These are phyloP conservation scores for Prosapia bicincta DNA, from an alignment of 2,888 invertebrate species.

Conservation along the genomic window DNA sequence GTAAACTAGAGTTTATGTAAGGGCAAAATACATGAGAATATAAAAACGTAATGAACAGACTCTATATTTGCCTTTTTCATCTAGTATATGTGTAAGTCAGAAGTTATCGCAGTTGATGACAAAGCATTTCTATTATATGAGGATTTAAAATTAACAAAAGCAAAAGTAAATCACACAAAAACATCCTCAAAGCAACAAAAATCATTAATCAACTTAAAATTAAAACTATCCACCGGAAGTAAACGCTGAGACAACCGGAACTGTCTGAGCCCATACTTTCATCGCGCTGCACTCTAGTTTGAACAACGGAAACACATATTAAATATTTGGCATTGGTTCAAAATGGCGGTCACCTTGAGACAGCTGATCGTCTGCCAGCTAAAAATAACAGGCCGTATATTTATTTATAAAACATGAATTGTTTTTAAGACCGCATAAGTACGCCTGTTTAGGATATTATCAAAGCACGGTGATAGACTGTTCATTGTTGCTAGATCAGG, in stretches of 20 bases:
- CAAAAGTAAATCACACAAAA: no score
- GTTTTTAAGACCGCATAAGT: neutral
- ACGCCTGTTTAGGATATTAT: neutral
- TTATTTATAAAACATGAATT: neutral
- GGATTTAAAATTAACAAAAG: no score
- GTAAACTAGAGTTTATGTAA: no score
- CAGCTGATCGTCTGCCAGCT: neutral
- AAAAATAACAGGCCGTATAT: neutral
- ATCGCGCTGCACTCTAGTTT: neutral
- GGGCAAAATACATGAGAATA: no score
- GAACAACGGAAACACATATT: neutral
- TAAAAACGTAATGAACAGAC: no score
- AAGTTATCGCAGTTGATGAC: no score
- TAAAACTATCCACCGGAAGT: neutral
- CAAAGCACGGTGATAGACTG: neutral
- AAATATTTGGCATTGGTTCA: neutral
- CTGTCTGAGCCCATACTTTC: neutral
- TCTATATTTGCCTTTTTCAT: no score
- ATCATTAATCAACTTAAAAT: neutral
- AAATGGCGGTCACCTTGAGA: neutral
- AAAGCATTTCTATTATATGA: no score
- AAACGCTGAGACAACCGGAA: neutral
- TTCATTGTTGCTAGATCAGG: neutral
- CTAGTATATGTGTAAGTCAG: no score
- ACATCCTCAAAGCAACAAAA: no score